phyloP scores from a whole-genome alignment of 2,888 invertebrate genomes.

The Malacosoma neustria region DNA sequence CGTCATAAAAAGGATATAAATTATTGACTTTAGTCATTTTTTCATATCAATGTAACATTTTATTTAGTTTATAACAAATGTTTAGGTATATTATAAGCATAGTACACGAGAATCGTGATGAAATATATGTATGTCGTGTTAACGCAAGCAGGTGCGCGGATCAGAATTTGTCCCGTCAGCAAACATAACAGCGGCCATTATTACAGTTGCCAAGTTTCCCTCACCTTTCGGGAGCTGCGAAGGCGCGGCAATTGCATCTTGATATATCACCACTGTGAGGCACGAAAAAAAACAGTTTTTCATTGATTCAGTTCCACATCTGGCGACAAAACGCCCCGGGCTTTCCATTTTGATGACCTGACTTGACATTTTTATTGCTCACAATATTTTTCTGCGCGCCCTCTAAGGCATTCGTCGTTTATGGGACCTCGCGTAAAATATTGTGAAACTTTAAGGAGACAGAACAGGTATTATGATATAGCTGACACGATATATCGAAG shows the following conservation, averaged over 20 bases:
- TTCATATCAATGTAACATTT: no score
- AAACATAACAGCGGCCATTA: conserved; percentile 50
- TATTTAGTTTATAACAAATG: no score
- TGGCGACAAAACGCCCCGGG: conserved; percentile 70
- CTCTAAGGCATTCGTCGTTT: conserved; percentile 60
- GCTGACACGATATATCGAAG: conserved; percentile 47
- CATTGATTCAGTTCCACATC: conserved; percentile 72
- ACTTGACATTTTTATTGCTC: conserved; percentile 73
- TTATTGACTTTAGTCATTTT: no score
- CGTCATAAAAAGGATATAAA: no score
- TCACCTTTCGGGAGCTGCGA: conserved; percentile 16
- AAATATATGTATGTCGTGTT: conserved; percentile 41
- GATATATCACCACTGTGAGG: conserved; percentile 56
- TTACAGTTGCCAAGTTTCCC: conserved; percentile 27
- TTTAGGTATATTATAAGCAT: background rate
- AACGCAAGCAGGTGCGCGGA: conserved; percentile 50
- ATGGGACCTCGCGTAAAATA: conserved; percentile 57
- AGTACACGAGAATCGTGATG: conserved; percentile 12
- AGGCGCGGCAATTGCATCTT: conserved; percentile 20
- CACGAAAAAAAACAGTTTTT: conserved; percentile 71
- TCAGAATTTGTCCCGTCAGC: conserved; percentile 52
- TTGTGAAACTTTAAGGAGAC: conserved; percentile 56
- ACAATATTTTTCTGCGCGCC: conserved; percentile 59
- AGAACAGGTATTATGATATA: conserved; percentile 58
- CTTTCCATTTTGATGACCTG: conserved; percentile 73